Base-by-base conservation (phyloP, 2,888 invertebrate species). In the Epsilonema sp. region DNA sequence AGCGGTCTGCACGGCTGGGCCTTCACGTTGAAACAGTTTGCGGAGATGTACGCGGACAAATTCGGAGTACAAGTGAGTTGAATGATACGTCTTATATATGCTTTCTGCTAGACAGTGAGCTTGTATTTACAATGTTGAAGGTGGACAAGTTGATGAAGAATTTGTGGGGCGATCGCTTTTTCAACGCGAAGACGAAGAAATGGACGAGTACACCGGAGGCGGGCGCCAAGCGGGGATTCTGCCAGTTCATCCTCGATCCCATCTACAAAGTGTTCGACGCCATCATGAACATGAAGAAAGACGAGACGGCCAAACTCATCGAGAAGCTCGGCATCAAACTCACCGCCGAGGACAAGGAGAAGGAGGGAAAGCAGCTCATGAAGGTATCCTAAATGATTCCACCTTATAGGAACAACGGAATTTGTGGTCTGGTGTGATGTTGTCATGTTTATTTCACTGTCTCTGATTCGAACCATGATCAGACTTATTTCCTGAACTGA, bases 1-100 rank as follows among this genome's bases (percentile, higher is more conserved):
- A 92, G 94, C 24, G 97, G 97, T 62, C 82, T 99, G 53, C 97
- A 99, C 70, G 94, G 97, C 54, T 99, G 97, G 97, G 97, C 94
- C 44, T 99, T 97, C 72, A 97, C 97, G 53, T 77, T 99, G 56
- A 99, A 97, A 74, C 94, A 99, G 74, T 97, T 99, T 74, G 75
- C 94, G 42, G 92, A 94, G 72, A 87, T 97, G 82, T 99, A 99
- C 67, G 82, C 90, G 26, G 84, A 84, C 67, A 97, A 94, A 73
- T 99, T 99, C 77, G 89, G 90, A 74, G 86, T 92, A 56, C 87
- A 64, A 52, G 60, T 58, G 44, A 38, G 46, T 25, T 22, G 2
- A n/a, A n/a, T n/a, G n/a, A n/a, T n/a, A n/a, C n/a, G n/a, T n/a
- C n/a, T n/a, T n/a, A n/a, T n/a, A n/a, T n/a, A n/a, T n/a, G n/a